Conservation (phyloP, 1,140 invertebrate species). For the Ridgeia piscesae region DNA sequence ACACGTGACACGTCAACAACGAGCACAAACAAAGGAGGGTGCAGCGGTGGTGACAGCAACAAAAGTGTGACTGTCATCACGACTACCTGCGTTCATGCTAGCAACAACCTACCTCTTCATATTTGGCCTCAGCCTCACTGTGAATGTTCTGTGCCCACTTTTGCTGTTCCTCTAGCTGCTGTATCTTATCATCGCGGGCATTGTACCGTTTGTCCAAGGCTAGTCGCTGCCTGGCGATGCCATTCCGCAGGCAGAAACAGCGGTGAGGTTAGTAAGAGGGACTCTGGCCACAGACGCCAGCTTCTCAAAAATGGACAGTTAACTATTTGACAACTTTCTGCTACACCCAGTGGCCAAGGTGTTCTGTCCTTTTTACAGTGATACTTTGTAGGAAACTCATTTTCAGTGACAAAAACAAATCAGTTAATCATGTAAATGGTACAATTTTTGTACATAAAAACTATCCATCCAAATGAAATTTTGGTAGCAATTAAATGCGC, state of each 20-base stretch:
- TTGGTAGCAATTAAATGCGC: background rate
- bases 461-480: background rate
- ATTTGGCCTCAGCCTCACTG: slow-evolving; percentile 99
- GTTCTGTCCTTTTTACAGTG: background rate
- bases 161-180: slow-evolving; percentile 96
- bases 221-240: slow-evolving; percentile 57
- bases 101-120: slow-evolving; percentile 87
- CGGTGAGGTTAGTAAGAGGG: background rate
- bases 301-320: background rate
- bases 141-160: slow-evolving; percentile 99
- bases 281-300: background rate
- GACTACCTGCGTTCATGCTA: slow-evolving; percentile 1
- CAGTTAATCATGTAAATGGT: background rate
- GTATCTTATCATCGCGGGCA: slow-evolving; percentile 99
- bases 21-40: slow-evolving; percentile 15
- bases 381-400: background rate
- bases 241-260: background rate
- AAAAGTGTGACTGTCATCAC: background rate
- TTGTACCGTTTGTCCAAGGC: slow-evolving; percentile 99
- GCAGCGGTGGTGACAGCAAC: background rate
- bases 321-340: background rate
- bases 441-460: background rate
- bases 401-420: background rate
- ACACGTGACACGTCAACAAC: background rate
- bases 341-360: background rate